Evolutionary conservation across 2,797 vertebrate genomes (phyloP).

Genomic region (Hapalemur alaotrensis): DNA sequence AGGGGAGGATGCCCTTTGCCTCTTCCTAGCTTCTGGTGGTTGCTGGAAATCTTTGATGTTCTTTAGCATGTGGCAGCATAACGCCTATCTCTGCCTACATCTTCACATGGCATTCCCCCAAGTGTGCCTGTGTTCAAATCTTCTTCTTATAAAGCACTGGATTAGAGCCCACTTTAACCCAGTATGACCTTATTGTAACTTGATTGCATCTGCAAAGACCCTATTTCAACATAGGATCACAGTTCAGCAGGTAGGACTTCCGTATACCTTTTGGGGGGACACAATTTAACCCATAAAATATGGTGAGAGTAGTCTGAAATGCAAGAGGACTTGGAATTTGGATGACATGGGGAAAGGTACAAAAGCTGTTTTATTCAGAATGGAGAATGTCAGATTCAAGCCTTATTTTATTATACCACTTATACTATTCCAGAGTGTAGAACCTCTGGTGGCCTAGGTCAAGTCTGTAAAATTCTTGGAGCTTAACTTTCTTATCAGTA

Average conservation of each 20-base stretch:
- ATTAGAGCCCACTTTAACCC: not conserved
- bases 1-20: not conserved
- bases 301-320: not conserved
- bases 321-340: not conserved
- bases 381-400: not conserved
- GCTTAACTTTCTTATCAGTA: constrained; percentile 9
- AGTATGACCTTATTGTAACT: not conserved
- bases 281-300: constrained; percentile 31
- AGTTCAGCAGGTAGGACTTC: not conserved
- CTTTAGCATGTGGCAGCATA: not conserved
- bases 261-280: not conserved
- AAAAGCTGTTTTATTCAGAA: not conserved
- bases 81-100: not conserved
- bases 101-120: not conserved
- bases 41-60: not conserved
- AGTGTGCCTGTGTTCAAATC: not conserved
- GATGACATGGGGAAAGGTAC: not conserved
- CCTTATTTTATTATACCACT: not conserved
- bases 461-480: constrained; percentile 3
- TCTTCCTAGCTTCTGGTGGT: not conserved
- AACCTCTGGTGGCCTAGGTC: not conserved
- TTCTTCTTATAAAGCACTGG: not conserved
- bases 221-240: constrained; percentile 10
- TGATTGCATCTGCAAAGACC: not conserved
- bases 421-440: not conserved